Base-by-base conservation (phyloP, 2,797 vertebrate genomes). In the Cirrhinus molitorella region DNA sequence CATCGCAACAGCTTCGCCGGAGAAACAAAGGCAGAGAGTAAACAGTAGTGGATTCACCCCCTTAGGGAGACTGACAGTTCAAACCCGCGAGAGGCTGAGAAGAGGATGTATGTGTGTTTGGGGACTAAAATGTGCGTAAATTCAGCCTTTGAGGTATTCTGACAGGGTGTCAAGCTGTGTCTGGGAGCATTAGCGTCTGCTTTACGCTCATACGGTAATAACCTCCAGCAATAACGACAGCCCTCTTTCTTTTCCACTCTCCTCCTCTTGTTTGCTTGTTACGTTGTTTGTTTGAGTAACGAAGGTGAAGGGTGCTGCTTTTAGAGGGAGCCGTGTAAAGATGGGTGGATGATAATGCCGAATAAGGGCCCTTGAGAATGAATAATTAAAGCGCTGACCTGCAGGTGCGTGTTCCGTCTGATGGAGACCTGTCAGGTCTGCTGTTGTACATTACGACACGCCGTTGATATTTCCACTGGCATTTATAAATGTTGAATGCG, bases 401-500 rank as follows among this genome's bases (percentile, higher is more conserved):
- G 67, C 28, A 81, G 82, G 84, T 78, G 82, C 70, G 45, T 83
- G 83, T 85, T 79, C 72, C 2, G 55, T 83, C 85, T 89, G 87
- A 91, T 87, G 80, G 75, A 87, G 86, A 80, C 73, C 89, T 91
- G 92, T 89, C 91, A 90, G 85, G 84, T 89, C 82, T 82, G 81
- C 87, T 89, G 89, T 88, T 91, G 79, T 86, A 87, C 87, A 89
- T 89, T 86, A 81, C 85, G 80, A 90, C 87, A 91, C 87, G 84
- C 71, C 85, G 86, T 85, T 94, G 89, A 91, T 94, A 92, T 93
- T 93, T 93, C 90, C 92, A 34, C 88, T 95, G 89, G 85, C 92
- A 91, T 91, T 94, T 93, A 92, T 93, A 94, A 95, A 93, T 93
- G 87, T 92, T 94, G 91, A 95, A 90, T 92, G 89, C 89, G 88